Base-by-base conservation (phyloP, 2,888 invertebrate genomes). In the Amorpha juglandis region DNA sequence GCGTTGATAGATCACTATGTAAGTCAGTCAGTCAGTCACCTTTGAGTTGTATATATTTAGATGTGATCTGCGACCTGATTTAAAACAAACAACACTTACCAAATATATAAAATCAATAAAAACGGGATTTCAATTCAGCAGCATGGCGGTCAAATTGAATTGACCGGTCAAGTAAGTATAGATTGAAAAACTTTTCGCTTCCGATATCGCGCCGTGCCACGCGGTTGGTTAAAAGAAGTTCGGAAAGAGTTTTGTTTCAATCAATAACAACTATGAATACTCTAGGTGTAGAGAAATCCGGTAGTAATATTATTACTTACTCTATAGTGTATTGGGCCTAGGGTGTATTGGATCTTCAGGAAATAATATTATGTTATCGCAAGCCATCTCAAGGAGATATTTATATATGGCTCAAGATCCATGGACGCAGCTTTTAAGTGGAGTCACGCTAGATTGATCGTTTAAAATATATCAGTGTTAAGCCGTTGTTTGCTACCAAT, bases 151-250 rank as follows among this genome's bases (percentile, higher is more conserved):
- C 53, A 45, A 12, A 45, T 33, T 27, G n/a, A 8, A 19, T 33
- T 53, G 69, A 52, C 72, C 74, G 71, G 71, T 78, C 74, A 76
- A 76, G 70, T 58, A 72, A 63, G 67, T 72, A 67, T 67, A 72
- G 75, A 78, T 78, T 78, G 77, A 77, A 78, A 77, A 78, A 78
- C 71, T 78, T 77, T 77, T 72, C 72, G 74, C 70, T 74, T 72
- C 74, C 73, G 68, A 73, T 77, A 78, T 67, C 64, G 68, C 67
- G 66, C 69, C 64, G 68, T 66, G 68, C 45, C 66, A 53, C 42
- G 53, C 62, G 69, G 70, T 70, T 67, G 35, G 67, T 68, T 68
- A 67, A 33, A 21, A 38, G 19, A 58, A 33, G 27, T 64, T 7
- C 8, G 48, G 19, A 55, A 33, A 45, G 38, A 35, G 55, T 55